Percentiles rank a stretch among this genome's conserved stretches.
Evolutionary conservation across 64 coral and sea anemone genomes (phyloP).

Genomic region (Astreopora myriophthalma): DNA sequence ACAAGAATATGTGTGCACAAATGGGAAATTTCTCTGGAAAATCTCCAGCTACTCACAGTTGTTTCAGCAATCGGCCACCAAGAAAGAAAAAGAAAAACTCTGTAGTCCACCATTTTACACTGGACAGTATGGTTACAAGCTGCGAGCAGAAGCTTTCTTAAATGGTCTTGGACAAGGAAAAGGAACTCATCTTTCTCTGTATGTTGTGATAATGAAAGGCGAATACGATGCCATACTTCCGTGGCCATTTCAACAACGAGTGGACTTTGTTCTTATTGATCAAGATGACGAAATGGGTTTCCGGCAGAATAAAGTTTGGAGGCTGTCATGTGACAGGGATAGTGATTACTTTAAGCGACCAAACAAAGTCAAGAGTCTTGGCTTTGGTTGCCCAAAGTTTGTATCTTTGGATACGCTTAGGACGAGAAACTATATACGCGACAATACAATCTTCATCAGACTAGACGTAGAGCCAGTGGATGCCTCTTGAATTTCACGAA

Average conservation of each 20-base stretch:
- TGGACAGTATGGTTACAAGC: conserved; percentile 96
- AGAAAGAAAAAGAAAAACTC: conserved; percentile 96
- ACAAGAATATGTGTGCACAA: conserved; percentile 86
- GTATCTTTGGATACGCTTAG: conserved; percentile 91
- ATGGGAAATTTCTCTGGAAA: conserved; percentile 98
- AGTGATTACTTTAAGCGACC: conserved; percentile 98
- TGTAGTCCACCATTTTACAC: conserved; percentile 99
- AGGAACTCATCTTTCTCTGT: conserved; percentile 95
- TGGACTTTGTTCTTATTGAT: conserved; percentile 97
- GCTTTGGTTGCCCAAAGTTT: conserved; percentile 99
- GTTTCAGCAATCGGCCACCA: conserved; percentile 90
- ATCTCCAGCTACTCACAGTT: conserved; percentile 97
- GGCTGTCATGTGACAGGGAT: conserved; percentile 89
- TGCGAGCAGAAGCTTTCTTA: conserved; percentile 94
- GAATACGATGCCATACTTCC: conserved; percentile 95
- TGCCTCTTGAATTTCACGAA: conserved; percentile 58
- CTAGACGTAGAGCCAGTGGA: conserved; percentile 95
- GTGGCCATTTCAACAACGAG: conserved; percentile 98
- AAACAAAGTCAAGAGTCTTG: conserved; percentile 95
- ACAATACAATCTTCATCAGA: conserved; percentile 98
- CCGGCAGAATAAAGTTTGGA: conserved; percentile 96
- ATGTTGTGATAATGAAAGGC: conserved; percentile 98
- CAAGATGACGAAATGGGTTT: conserved; percentile 81
- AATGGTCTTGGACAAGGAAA: conserved; percentile 98
- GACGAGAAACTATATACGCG: conserved; percentile 88